Conservation (phyloP, 2,888 invertebrate species). For the Drosophila seclusa region DNA sequence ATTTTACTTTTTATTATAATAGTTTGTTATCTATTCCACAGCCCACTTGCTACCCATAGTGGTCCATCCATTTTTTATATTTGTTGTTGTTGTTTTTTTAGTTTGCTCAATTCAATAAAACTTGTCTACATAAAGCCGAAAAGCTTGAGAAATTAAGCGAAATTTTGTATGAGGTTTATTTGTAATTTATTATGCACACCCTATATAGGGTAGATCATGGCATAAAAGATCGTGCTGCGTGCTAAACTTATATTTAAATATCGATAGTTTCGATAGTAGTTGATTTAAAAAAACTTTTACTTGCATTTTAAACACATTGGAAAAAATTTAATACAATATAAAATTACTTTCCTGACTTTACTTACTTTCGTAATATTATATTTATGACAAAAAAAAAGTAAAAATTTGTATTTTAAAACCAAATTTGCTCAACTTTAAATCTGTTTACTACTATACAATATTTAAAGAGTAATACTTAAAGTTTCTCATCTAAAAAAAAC, state of each 20-base stretch:
- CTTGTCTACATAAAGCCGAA: constrained; percentile 65
- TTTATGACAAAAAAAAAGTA: not conserved
- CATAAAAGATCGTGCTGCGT: not conserved
- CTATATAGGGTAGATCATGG: constrained; percentile 12
- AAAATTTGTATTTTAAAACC: not conserved
- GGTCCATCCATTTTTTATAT: constrained; percentile 24
- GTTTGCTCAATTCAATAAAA: constrained; percentile 68
- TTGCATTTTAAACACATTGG: not conserved
- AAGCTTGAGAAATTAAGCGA: constrained; percentile 50
- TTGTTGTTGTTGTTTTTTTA: not conserved
- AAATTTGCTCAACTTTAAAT: not conserved
- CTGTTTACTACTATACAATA: not conserved
- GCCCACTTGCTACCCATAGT: constrained; percentile 46
- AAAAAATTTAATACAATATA: not conserved
- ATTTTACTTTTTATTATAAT: constrained; percentile 35
- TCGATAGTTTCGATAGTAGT: not conserved
- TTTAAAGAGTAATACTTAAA: not conserved
- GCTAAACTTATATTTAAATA: not conserved
- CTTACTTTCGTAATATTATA: not conserved
- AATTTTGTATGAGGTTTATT: constrained; percentile 46
- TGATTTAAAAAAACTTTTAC: not conserved
- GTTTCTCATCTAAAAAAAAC: not conserved
- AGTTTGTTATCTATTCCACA: constrained; percentile 41
- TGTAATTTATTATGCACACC: constrained; percentile 47
- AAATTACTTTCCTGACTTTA: not conserved